A percentile compares a stretch with the other conserved stretches of the same genome.
Conservation (phyloP, 2,888 invertebrate genomes). For the Tanaodytes sp. region DNA sequence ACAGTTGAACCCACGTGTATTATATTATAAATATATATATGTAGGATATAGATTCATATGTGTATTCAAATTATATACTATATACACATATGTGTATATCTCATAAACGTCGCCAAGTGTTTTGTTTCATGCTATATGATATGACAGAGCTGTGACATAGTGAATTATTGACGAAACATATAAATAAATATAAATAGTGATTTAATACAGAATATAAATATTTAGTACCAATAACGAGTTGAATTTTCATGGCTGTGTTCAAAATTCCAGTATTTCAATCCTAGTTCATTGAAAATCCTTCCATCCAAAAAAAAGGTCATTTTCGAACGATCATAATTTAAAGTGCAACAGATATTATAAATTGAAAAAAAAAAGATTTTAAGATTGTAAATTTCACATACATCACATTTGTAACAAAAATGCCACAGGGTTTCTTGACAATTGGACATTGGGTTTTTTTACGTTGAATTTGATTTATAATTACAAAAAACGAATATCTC, state of each 20-base stretch:
- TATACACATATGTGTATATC: conserved; percentile 35
- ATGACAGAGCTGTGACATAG: conserved; percentile 70
- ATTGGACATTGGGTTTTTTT: conserved; percentile 1
- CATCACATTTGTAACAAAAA: conserved; percentile 28
- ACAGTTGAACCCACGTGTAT: conserved; percentile 46
- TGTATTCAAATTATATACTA: too few species aligned
- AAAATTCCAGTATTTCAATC: conserved; percentile 50
- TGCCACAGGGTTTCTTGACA: conserved; percentile 15
- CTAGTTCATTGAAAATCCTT: conserved; percentile 46
- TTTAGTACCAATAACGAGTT: conserved; percentile 62
- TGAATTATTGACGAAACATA: conserved; percentile 68
- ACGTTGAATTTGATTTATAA: neutral
- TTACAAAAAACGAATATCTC: neutral
- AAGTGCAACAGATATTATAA: conserved; percentile 9
- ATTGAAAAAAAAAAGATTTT: neutral
- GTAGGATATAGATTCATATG: conserved; percentile 16
- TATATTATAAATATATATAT: conserved; percentile 46
- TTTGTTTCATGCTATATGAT: conserved; percentile 63
- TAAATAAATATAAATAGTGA: conserved; percentile 62
- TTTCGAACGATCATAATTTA: too few species aligned
- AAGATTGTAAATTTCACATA: neutral
- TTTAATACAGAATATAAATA: conserved; percentile 69
- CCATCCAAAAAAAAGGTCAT: conserved; percentile 30
- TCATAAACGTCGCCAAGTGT: conserved; percentile 56
- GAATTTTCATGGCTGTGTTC: conserved; percentile 50